Base-by-base conservation (phyloP, 2,113 vertebrate species). In the Gyps fulvus region DNA sequence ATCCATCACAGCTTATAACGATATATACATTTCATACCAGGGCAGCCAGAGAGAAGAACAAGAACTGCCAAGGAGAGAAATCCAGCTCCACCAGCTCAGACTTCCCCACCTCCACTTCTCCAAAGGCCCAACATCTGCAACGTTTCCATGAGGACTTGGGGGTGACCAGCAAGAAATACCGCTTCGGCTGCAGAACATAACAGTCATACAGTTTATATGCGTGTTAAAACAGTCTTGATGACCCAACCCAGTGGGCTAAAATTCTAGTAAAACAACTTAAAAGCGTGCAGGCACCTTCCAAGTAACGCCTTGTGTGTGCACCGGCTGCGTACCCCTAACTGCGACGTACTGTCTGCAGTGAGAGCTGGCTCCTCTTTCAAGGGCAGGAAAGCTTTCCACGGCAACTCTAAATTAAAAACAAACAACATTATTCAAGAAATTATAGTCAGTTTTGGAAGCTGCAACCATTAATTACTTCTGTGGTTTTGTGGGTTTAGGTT, bases 391-490 rank as follows among this genome's bases (percentile, higher is more conserved):
- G 9, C 11, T 57, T 47, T 93, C 50, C n/a, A 1, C 10, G 13
- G 43, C 27, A 95, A 73, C 7, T 57, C 82, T 3, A 6, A n/a
- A 40, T 6, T 31, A 26, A 95, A 96, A 94, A 40, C 79, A 92
- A 95, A 97, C 65, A 90, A 19, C 2, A 45, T 83, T 73, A 79
- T 34, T 83, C 57, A 40, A 63, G 65, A 89, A 92, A 87, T 92
- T 91, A 79, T 10, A 70, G 11, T 23, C 54, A 59, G 23, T 25
- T 96, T 74, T 71, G 91, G 89, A 89, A 94, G 55, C 61, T 49
- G 62, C 62, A 90, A 50, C 52, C 58, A 83, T 95, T 95, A 96
- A 96, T 97, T 95, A 92, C 84, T 90, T 26, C 66, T 18, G 91
- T 43, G 87, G 89, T 38, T 96, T 88, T 93, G 79, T 76, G 81